Conservation (phyloP, 2,888 invertebrate genomes). For the Drosophila yooni region DNA sequence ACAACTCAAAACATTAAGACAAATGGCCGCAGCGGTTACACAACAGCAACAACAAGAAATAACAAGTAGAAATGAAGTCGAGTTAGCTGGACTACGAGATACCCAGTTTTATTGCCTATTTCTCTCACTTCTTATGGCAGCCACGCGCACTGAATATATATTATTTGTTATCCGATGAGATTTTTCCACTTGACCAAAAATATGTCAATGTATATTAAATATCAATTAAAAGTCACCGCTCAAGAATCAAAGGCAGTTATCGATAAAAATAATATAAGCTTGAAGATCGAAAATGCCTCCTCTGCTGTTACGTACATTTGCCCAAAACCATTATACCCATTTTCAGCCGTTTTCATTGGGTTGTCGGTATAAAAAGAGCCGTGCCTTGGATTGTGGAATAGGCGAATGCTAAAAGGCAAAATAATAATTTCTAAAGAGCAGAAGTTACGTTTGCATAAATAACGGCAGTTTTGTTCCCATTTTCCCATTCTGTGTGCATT, state of each 20-base stretch:
- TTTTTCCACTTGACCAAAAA: background rate
- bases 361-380: slow-evolving; percentile 5
- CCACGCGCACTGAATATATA: background rate
- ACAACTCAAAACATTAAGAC: slow-evolving; percentile 45
- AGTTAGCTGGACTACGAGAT: background rate
- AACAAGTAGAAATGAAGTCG: too few relatives aligned
- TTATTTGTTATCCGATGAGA: background rate
- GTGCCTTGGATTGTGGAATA: slow-evolving; percentile 33
- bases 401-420: slow-evolving; percentile 48
- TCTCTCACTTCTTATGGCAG: background rate
- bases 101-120: background rate
- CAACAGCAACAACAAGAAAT: slow-evolving; percentile 14
- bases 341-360: background rate
- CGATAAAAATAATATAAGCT: background rate
- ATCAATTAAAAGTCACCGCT: background rate
- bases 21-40: slow-evolving; percentile 38
- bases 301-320: background rate
- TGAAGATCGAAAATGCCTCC: background rate
- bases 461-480: slow-evolving; percentile 71
- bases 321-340: background rate
- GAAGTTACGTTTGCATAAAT: slow-evolving; percentile 79
- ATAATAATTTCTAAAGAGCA: slow-evolving; percentile 79
- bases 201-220: background rate
- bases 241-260: background rate
- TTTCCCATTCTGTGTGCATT: slow-evolving; percentile 68